These are phyloP conservation scores for Chionoecetes opilio DNA, from an alignment of 1,140 invertebrate species.

Conservation along the genomic window DNA sequence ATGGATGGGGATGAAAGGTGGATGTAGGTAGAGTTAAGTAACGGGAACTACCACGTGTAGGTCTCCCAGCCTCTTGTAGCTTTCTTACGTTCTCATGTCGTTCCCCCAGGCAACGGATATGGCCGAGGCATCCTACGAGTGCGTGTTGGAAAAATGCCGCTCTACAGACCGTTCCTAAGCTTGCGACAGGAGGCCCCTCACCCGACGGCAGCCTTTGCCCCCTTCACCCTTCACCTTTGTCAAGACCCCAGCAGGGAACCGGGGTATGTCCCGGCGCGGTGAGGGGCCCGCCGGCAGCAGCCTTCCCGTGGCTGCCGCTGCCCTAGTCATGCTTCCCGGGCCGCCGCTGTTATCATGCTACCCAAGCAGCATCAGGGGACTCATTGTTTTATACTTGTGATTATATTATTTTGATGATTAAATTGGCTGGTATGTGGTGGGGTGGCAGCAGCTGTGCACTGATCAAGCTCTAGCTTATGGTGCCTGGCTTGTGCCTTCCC, in stretches of 20 bases:
- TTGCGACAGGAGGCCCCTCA: slow-evolving; percentile 69
- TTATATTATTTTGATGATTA: slow-evolving; percentile 77
- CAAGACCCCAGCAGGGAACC: slow-evolving; percentile 32
- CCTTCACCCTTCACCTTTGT: slow-evolving; percentile 15
- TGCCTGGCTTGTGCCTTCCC: neutral
- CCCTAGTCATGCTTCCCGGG: slow-evolving; percentile 74
- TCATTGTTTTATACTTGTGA: slow-evolving; percentile 76
- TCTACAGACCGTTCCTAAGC: slow-evolving; percentile 95
- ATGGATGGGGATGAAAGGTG: too few relatives aligned
- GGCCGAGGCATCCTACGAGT: slow-evolving; percentile 95
- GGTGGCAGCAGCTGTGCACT: slow-evolving; percentile 75
- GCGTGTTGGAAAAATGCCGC: slow-evolving; percentile 95
- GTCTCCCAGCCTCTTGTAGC: too few relatives aligned
- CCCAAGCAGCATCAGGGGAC: slow-evolving; percentile 73
- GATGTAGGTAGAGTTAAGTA: too few relatives aligned
- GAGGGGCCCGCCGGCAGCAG: slow-evolving; percentile 62
- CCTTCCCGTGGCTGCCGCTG: slow-evolving; percentile 52
- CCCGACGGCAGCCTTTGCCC: slow-evolving; percentile 65
- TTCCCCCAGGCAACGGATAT: slow-evolving; percentile 91
- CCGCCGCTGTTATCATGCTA: slow-evolving; percentile 70
- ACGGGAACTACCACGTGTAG: too few relatives aligned
- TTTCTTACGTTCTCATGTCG: slow-evolving; percentile 70
- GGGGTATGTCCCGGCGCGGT: slow-evolving; percentile 53
- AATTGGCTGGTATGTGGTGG: slow-evolving; percentile 72
- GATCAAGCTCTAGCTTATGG: slow-evolving; percentile 58